Evolutionary conservation across 2,113 vertebrate genomes (phyloP), one percentile per base, ranked within the genome.

Genomic region (Tachuris rubrigastra): DNA sequence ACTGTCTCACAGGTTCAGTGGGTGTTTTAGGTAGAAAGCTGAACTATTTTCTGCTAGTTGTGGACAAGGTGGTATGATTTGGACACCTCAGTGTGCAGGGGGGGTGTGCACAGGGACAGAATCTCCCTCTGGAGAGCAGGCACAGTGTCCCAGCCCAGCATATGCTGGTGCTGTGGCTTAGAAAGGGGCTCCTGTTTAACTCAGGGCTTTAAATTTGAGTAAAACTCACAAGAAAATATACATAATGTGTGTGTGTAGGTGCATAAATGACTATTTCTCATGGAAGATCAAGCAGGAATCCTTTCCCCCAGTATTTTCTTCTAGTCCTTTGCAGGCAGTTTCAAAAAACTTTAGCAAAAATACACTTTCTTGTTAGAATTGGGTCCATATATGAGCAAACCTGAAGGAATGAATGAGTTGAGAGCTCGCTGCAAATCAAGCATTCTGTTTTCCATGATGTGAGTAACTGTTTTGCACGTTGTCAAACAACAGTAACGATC

Each of bases 1-100:
- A 1, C 11, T 2, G 20, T 7, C 15, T 30, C 62, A 6, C 5
- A 0, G 0, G 0, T 24, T 49, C 22, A 1, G 3, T 16, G 46
- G 28, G 44, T 12, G 18, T 44, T 25, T 27, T 1, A 49, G 79
- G 47, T 4, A 12, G 37, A 28, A 55, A 16, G 21, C n/a, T 58
- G 67, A 42, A 16, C 20, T 28, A 0, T 72, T 74, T 49, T 24
- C 59, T 89, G 56, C 41, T n/a, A 1, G 17, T 1, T 35, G 42
- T 9, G 52, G 59, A 14, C 16, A 24, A 28, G 56, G 16, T 2
- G 47, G 5, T 49, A 24, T 7, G 60, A 19, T 44, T 49, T 58
- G 22, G 25, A 3, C 30, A 1, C 23, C 13, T 21, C 4, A 2
- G 12, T 55, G n/a, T 41, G 35, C 14, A 1, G 5, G 4, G 27